These are phyloP conservation scores for Strongylocentrotus purpuratus DNA, from an alignment of 35 echinoderm and acorn worm genomes.

Conservation along the genomic window DNA sequence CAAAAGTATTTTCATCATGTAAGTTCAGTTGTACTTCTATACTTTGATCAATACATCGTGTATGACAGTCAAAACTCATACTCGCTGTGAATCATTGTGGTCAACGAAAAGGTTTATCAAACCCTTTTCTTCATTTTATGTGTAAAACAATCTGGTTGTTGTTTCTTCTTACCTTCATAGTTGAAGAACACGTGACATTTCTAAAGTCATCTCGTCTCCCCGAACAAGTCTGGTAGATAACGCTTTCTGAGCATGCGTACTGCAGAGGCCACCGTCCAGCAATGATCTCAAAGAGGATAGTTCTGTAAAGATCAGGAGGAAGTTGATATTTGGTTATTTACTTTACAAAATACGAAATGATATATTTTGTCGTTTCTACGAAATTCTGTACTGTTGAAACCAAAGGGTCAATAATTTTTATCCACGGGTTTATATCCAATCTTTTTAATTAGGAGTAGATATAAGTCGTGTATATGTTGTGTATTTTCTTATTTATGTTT, in stretches of 20 bases:
- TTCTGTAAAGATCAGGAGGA: neutral
- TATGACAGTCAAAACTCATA: too few species aligned
- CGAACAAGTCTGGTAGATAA: slow-evolving; percentile 20
- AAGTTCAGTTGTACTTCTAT: too few species aligned
- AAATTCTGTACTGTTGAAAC: too few species aligned
- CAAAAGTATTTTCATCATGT: too few species aligned
- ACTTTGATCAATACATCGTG: neutral
- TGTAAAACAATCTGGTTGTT: neutral
- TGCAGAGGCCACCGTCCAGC: neutral
- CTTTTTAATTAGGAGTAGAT: too few species aligned
- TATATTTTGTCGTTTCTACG: too few species aligned
- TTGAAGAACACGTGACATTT: slow-evolving; percentile 15
- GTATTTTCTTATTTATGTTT: too few species aligned
- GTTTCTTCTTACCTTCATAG: neutral
- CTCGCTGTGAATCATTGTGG: neutral
- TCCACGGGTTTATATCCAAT: too few species aligned
- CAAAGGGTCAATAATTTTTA: too few species aligned
- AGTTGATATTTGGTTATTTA: too few species aligned
- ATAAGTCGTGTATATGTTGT: too few species aligned
- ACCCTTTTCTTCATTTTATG: neutral
- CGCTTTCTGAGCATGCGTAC: slow-evolving; percentile 29
- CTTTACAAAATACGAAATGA: too few species aligned
- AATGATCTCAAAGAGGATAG: neutral
- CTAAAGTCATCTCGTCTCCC: slow-evolving; percentile 8
- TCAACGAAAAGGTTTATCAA: neutral